These are phyloP conservation scores for Centroberyx gerrardi DNA, from an alignment of 2,797 vertebrate genomes.

Conservation along the genomic window DNA sequence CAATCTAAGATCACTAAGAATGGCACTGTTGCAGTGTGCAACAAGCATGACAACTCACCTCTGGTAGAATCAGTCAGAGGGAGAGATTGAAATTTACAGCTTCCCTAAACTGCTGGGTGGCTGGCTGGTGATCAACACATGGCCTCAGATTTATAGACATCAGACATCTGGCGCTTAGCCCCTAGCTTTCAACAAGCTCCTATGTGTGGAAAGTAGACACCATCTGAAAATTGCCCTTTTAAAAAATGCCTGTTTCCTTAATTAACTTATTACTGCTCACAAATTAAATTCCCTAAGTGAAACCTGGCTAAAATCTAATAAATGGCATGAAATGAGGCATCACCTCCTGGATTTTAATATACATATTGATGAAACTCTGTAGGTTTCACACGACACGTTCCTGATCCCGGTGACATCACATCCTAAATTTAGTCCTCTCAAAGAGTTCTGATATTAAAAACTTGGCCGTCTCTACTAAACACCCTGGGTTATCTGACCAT, in stretches of 20 bases:
- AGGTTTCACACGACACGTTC: constrained; percentile 2
- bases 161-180: not conserved
- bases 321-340: not conserved
- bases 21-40: constrained; percentile 10
- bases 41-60: constrained; percentile 59
- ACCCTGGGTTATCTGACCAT: not conserved
- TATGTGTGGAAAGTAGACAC: not conserved
- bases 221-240: not conserved
- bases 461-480: not conserved
- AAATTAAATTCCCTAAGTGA: not conserved
- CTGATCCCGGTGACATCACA: not conserved
- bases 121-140: not conserved
- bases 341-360: not conserved
- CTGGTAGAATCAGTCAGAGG: constrained; percentile 33
- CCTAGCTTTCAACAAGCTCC: not conserved
- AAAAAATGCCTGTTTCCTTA: not conserved
- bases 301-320: not conserved
- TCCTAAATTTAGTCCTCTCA: not conserved
- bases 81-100: constrained; percentile 26
- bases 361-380: not conserved
- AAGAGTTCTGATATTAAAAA: not conserved
- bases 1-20: not conserved
- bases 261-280: not conserved
- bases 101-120: not conserved
- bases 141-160: not conserved